Conservation (phyloP, 2,113 vertebrate genomes). For the Isurus oxyrinchus region DNA sequence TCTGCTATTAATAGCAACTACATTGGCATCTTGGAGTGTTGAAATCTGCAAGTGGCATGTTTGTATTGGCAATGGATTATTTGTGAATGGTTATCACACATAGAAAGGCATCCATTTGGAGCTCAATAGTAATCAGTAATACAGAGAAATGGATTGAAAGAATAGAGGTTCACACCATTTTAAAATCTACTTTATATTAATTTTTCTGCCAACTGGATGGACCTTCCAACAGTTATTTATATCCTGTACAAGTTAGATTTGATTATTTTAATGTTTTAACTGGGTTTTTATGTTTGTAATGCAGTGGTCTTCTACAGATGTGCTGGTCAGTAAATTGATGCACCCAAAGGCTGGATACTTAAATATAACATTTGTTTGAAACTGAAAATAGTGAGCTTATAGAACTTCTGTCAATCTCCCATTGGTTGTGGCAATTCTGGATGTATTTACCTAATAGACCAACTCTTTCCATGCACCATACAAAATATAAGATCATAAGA, state of each 20-base stretch:
- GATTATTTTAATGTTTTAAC: background rate
- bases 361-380: background rate
- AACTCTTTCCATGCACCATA: background rate
- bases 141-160: constrained; percentile 10
- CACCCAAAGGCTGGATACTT: background rate
- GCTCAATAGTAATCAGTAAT: background rate
- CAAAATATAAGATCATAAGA: background rate
- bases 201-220: background rate
- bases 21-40: background rate
- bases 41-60: background rate
- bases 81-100: background rate
- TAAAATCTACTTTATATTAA: background rate
- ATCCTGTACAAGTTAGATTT: background rate
- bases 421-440: background rate
- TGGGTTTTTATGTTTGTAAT: background rate
- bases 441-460: background rate
- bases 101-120: background rate
- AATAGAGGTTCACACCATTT: background rate
- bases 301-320: background rate
- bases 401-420: background rate
- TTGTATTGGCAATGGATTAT: background rate
- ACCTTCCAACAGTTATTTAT: background rate
- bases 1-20: background rate
- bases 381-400: background rate
- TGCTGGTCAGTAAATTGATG: background rate